phyloP scores from a whole-genome alignment of 2,888 invertebrate species.

The Mechanitis mazaeus region DNA sequence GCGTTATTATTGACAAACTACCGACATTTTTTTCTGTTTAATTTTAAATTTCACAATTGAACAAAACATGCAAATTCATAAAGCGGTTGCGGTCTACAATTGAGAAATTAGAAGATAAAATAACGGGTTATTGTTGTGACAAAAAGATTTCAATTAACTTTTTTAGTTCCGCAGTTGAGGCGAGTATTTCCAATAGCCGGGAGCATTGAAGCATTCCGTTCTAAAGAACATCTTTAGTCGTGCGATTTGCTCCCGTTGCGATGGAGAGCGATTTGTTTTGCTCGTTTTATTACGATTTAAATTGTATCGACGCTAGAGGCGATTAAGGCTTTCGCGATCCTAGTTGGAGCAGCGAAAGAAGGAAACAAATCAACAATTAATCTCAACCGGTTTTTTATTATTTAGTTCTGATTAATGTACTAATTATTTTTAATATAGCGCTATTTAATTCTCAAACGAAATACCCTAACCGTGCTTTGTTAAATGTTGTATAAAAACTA shows the following conservation, averaged over 20 bases:
- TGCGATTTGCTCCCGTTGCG: conserved; percentile 71
- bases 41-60: conserved; percentile 39
- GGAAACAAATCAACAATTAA: conserved; percentile 38
- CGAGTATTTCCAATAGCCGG: conserved; percentile 64
- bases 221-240: conserved; percentile 66
- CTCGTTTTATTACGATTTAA: conserved; percentile 71
- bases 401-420: neutral
- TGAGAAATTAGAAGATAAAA: conserved; percentile 49
- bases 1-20: neutral
- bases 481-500: too few relatives aligned
- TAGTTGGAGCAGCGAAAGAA: conserved; percentile 44
- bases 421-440: neutral
- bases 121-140: conserved; percentile 58
- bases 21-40: neutral
- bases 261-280: conserved; percentile 67
- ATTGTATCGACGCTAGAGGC: conserved; percentile 69
- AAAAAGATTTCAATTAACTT: conserved; percentile 72
- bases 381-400: conserved; percentile 10
- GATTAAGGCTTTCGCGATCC: conserved; percentile 63
- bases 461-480: too few relatives aligned
- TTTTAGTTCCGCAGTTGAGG: conserved; percentile 59
- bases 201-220: conserved; percentile 58
- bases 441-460: conserved; percentile 18
- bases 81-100: conserved; percentile 44
- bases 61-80: conserved; percentile 43